These are phyloP conservation scores for Iphiclides podalirius DNA, from an alignment of 2,888 invertebrate genomes.

Conservation along the genomic window DNA sequence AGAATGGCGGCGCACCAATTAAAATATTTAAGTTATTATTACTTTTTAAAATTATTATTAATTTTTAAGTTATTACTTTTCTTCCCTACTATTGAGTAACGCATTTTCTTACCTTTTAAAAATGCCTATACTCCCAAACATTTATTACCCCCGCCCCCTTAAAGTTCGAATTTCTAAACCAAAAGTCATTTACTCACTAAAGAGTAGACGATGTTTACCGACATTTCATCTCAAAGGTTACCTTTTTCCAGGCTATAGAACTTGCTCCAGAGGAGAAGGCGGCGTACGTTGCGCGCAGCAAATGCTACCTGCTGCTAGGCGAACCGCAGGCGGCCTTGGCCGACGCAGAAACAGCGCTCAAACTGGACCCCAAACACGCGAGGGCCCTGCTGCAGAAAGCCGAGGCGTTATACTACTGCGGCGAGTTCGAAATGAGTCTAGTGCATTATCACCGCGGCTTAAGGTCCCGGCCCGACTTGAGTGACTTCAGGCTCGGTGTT, in stretches of 20 bases:
- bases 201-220: too few species aligned
- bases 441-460: constrained; percentile 95
- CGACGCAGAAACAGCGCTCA: constrained; percentile 91
- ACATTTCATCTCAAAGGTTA: too few species aligned
- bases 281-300: constrained; percentile 92
- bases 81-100: too few species aligned
- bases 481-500: constrained; percentile 88
- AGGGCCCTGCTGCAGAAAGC: constrained; percentile 91
- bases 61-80: too few species aligned
- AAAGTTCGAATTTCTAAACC: too few species aligned
- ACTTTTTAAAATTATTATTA: too few species aligned
- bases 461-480: constrained; percentile 90
- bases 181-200: too few species aligned
- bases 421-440: constrained; percentile 95
- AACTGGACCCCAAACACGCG: constrained; percentile 84
- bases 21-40: too few species aligned
- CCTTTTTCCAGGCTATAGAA: constrained; percentile 95
- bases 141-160: too few species aligned
- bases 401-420: constrained; percentile 93
- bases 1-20: too few species aligned
- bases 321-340: constrained; percentile 89
- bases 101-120: too few species aligned
- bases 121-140: too few species aligned
- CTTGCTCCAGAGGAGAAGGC: constrained; percentile 91
- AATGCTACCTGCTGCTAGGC: constrained; percentile 92